These are phyloP conservation scores for Bombycilla garrulus DNA, from an alignment of 2,113 vertebrate genomes.

Conservation along the genomic window DNA sequence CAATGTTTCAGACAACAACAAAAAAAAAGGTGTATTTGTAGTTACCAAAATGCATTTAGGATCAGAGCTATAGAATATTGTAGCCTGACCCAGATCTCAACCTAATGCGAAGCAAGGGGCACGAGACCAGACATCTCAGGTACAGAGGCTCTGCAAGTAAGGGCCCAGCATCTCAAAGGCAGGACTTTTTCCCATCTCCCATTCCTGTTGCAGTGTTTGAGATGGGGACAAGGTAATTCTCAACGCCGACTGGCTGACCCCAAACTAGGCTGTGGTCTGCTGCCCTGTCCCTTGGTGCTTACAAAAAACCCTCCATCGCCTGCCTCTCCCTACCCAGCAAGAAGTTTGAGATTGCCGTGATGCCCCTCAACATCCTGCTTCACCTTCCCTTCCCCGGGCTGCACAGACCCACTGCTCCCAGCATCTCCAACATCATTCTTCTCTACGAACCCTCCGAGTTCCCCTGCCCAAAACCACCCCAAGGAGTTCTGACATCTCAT, in stretches of 20 bases:
- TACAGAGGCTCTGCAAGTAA: neutral
- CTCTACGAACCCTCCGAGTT: fast-evolving
- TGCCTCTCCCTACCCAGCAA: neutral
- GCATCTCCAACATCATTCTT: neutral
- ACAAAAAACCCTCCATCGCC: neutral
- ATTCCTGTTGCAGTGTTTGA: neutral
- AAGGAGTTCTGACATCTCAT: neutral
- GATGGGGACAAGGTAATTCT: neutral
- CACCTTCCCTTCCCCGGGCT: neutral
- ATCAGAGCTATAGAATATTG: neutral
- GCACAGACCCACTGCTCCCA: neutral
- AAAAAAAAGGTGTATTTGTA: neutral
- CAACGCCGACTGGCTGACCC: neutral
- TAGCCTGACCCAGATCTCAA: neutral
- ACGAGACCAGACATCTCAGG: neutral
- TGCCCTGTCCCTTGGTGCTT: neutral
- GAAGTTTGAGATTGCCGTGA: neutral
- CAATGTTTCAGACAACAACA: neutral
- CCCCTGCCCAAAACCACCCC: neutral
- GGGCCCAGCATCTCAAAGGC: neutral
- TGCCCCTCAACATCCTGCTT: fast-evolving
- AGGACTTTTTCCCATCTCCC: neutral
- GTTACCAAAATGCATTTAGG: neutral
- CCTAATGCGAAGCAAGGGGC: neutral
- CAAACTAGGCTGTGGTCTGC: neutral